Base-by-base conservation (phyloP, 2,888 invertebrate species). In the Ctenicera cuprea region DNA sequence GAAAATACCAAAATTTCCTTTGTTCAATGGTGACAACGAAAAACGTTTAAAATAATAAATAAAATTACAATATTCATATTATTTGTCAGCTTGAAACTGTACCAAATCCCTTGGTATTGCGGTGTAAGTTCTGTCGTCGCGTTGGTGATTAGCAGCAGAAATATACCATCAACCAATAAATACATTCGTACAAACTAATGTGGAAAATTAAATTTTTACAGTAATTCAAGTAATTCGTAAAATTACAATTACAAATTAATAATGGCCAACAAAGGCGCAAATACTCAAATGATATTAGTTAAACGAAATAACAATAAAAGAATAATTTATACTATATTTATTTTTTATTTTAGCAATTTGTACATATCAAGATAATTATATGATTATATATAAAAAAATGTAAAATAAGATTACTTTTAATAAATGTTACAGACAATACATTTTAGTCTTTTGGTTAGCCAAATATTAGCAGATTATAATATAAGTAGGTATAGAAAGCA, bases 381-480 rank as follows among this genome's bases (percentile, higher is more conserved):
- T 59, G 30, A 57, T 57, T 12, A 20, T 37, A 38, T 38, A 59
- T 20, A 59, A 59, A 59, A 26, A 45, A 38, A 38, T 59, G 59
- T 59, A 59, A 59, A 59, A 59, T 59, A 59, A 2, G 16, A 59
- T 20, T 59, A 59, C 59, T 18, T 59, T 59, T 59, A 38, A 59
- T 59, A 59, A 38, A 59, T 59, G 59, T 59, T 22, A 59, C 38
- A 38, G 12, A 38, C 38, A 38, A 59, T 38, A 20, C 38, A 18
- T 38, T n/a, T n/a, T 59, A 12, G 11, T 16, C 3, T 38, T 14
- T 16, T 14, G 5, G 0, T 26, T 38, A 20, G 8, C 12, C 26
- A 50, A 30, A 52, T 16, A 20, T 57, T 57, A 38, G 59, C 38
- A 5, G 38, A 38, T 30, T 22, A 54, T n/a, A 48, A 48, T 7